Percentiles rank a stretch among this genome's conserved stretches.
Conservation (phyloP, 2,888 invertebrate genomes). For the Tenthredo scrophulariae region DNA sequence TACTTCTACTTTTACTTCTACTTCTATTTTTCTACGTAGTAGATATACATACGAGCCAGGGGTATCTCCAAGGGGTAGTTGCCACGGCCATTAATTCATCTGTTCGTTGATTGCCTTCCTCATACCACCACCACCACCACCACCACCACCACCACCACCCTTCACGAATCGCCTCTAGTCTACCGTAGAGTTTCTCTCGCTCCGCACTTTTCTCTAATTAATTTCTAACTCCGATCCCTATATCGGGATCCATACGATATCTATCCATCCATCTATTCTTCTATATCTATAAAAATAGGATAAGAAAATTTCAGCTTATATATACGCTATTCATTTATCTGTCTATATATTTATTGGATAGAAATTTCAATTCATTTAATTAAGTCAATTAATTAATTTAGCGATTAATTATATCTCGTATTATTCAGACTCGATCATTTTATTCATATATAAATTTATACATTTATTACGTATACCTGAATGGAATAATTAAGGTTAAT, state of each 20-base stretch:
- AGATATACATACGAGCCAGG: conserved; percentile 48
- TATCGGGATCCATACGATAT: neutral
- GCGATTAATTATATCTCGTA: neutral
- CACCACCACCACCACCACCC: conserved; percentile 52
- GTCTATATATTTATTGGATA: too few relatives aligned
- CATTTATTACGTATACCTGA: neutral
- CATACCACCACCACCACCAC: conserved; percentile 56
- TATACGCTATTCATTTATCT: too few relatives aligned
- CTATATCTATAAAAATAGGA: neutral
- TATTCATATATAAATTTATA: too few relatives aligned
- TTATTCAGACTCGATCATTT: too few relatives aligned
- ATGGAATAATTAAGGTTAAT: conserved; percentile 1
- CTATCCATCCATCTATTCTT: neutral
- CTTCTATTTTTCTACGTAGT: conserved; percentile 24
- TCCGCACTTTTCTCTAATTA: conserved; percentile 75
- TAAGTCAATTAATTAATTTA: too few relatives aligned
- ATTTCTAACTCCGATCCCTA: conserved; percentile 65
- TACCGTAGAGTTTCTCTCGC: conserved; percentile 57
- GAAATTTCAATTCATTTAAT: too few relatives aligned
- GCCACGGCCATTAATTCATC: conserved; percentile 75
- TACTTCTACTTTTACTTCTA: conserved; percentile 55
- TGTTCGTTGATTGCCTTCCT: conserved; percentile 73
- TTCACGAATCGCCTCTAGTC: conserved; percentile 51
- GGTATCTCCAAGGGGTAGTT: conserved; percentile 72
- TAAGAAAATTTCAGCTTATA: too few relatives aligned